Evolutionary conservation across 2,113 vertebrate genomes (phyloP), one percentile per base, ranked within the genome.

Genomic region (Coturnix japonica): DNA sequence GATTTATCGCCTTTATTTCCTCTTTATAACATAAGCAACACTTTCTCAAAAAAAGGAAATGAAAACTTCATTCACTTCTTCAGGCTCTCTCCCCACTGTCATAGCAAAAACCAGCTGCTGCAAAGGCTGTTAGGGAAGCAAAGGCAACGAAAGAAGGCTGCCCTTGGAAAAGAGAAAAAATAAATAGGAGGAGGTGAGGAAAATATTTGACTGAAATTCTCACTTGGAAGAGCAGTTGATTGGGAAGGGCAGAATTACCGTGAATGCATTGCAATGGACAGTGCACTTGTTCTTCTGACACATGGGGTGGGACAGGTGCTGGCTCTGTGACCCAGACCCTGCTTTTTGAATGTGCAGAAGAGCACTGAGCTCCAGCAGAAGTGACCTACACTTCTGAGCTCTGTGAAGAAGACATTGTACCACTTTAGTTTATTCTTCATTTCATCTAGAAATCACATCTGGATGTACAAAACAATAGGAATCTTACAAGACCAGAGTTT

Each of bases 41-140:
- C 64, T 91, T 93, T 96, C 93, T 96, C 66, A 49, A 94, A 93
- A 94, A 96, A 90, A 90, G 94, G 93, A 96, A 97, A 87, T 69
- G 92, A 93, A 94, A 88, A 74, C 71, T 94, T 91, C 95, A 83
- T 79, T 86, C 87, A 94, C 91, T 96, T 95, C 89, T 94, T 87
- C 93, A 83, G 82, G 43, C 60, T 85, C 31, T 46, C 44, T 74
- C 87, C 73, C 81, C 91, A 91, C 88, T 94, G 88, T 57, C 95
- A 89, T 69, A 1, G 7, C 26, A 81, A 92, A 57, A 97, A 81
- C 59, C 78, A 92, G 90, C 93, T 95, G 86, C 94, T 97, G 91
- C 3, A 44, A 87, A 87, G 83, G 84, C 91, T 82, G 75, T 35
- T 83, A 73, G 85, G 44, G 79, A 85, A 86, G 60, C 31, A 81